Evolutionary conservation across 2,797 vertebrate genomes (phyloP).

Genomic region (Chaetodon trifasciatus): DNA sequence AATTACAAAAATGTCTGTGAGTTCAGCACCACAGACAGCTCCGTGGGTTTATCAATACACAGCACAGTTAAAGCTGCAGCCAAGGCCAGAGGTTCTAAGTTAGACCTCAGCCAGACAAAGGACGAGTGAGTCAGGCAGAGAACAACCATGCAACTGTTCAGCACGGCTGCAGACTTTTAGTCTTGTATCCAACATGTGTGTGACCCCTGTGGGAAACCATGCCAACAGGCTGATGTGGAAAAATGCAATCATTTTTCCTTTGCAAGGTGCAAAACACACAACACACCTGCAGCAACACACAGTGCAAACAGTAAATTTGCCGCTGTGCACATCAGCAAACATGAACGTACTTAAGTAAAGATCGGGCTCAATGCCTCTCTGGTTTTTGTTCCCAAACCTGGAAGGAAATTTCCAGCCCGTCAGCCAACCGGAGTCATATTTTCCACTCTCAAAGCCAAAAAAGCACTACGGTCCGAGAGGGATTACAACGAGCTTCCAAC

Average conservation of each 20-base stretch:
- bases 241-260: not conserved
- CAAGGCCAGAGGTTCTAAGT: no score
- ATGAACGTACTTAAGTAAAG: not conserved
- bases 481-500: conserved; percentile 3
- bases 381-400: conserved; percentile 38
- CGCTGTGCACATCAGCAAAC: no score
- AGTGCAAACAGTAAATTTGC: not conserved
- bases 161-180: no score
- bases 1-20: no score
- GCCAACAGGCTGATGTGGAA: not conserved
- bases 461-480: not conserved
- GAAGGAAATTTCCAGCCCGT: conserved; percentile 47
- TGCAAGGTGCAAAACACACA: not conserved
- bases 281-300: not conserved
- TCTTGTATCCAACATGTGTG: no score
- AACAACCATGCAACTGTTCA: no score
- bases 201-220: not conserved
- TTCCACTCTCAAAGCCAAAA: conserved; percentile 61
- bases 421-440: conserved; percentile 59
- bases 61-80: no score
- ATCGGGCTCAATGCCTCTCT: conserved; percentile 3
- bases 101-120: no score
- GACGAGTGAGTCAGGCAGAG: no score
- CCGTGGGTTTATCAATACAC: no score
- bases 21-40: no score